phyloP scores from a whole-genome alignment of 2,113 vertebrate genomes.

The Tauraco erythrolophus region DNA sequence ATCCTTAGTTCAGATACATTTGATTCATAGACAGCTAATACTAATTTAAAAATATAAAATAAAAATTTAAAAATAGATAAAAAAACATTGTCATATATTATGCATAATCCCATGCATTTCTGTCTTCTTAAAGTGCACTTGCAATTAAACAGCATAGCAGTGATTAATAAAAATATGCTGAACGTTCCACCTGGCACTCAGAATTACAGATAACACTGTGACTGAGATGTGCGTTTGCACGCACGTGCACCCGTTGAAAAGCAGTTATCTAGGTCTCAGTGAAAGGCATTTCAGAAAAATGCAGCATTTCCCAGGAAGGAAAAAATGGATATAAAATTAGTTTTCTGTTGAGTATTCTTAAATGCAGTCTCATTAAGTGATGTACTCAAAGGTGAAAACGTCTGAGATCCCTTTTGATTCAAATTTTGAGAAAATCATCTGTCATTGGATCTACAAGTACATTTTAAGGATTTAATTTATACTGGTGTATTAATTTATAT shows the following conservation, averaged over 20 bases:
- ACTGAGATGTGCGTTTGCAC: neutral
- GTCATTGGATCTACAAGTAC: neutral
- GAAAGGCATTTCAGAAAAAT: neutral
- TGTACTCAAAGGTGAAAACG: fast-evolving
- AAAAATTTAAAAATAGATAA: neutral
- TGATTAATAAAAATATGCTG: neutral
- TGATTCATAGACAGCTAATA: neutral
- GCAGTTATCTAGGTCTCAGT: neutral
- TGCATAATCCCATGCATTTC: neutral
- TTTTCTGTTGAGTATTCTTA: neutral
- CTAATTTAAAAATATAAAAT: neutral
- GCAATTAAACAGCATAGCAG: neutral
- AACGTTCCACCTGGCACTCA: neutral
- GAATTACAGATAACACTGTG: neutral
- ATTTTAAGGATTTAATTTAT: neutral
- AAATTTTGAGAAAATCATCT: neutral
- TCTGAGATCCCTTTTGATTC: neutral
- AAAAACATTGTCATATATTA: neutral
- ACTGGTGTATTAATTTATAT: neutral
- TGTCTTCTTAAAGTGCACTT: neutral
- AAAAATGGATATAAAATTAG: neutral
- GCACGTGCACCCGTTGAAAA: neutral
- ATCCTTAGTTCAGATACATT: neutral
- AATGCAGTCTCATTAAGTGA: neutral
- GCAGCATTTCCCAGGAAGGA: neutral